These are phyloP conservation scores for Mesorhabditis belari DNA, from an alignment of 2,888 invertebrate species.

Conservation along the genomic window DNA sequence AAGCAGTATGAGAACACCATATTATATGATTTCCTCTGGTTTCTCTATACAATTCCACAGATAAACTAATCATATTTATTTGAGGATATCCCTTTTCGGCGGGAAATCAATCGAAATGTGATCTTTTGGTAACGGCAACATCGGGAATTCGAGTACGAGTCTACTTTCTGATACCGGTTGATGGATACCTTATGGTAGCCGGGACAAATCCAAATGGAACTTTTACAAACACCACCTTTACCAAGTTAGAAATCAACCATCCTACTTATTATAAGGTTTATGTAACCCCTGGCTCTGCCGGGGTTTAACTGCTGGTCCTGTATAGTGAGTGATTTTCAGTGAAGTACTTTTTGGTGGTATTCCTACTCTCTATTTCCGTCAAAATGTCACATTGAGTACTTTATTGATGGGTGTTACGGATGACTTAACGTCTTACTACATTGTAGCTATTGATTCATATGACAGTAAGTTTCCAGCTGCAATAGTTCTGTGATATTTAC, in stretches of 20 bases:
- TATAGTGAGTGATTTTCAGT: too few species aligned
- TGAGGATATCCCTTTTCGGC: background rate
- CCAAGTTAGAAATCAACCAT: too few species aligned
- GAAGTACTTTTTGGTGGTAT: too few species aligned
- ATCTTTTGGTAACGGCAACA: background rate
- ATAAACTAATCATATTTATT: background rate
- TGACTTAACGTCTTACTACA: background rate
- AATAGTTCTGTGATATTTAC: background rate
- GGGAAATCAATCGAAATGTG: background rate
- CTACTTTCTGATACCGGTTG: background rate
- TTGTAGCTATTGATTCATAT: background rate
- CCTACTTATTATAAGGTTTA: too few species aligned
- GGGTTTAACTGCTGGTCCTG: too few species aligned
- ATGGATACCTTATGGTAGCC: background rate
- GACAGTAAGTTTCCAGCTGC: background rate
- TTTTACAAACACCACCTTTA: too few species aligned
- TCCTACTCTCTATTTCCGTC: background rate
- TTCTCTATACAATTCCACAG: background rate
- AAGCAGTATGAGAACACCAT: background rate
- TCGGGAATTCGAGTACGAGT: background rate
- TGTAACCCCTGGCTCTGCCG: too few species aligned
- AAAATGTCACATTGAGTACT: background rate
- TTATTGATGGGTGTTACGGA: background rate
- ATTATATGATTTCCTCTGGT: background rate
- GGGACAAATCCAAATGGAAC: too few species aligned